A percentile compares a stretch with the other conserved stretches of the same genome.
Evolutionary conservation across 1,140 invertebrate genomes (phyloP).

Genomic region (Zophobas atratus): DNA sequence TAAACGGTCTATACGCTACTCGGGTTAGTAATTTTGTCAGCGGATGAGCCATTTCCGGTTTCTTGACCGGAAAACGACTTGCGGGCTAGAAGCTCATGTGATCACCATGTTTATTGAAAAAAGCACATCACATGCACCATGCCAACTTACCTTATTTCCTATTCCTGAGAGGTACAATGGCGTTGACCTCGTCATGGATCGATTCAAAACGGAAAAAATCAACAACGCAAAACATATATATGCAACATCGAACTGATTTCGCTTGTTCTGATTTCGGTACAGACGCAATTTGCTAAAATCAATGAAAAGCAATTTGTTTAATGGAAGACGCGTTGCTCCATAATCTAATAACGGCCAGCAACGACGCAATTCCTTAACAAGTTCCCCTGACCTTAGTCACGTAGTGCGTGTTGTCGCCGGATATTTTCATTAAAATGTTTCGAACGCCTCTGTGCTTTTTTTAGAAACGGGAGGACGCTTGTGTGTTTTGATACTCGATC

Average conservation of each 20-base stretch:
- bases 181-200: slow-evolving; percentile 9
- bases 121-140: slow-evolving; percentile 17
- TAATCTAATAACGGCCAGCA: slow-evolving; percentile 9
- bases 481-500: slow-evolving; percentile 12
- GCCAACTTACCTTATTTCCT: slow-evolving; percentile 7
- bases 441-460: slow-evolving; percentile 4
- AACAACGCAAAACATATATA: not conserved
- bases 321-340: slow-evolving; percentile 9
- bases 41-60: slow-evolving; percentile 2
- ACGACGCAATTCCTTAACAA: slow-evolving; percentile 36
- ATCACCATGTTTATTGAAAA: slow-evolving; percentile 12
- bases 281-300: slow-evolving; percentile 1
- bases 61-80: slow-evolving; percentile 4
- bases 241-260: slow-evolving; percentile 1
- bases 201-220: not conserved
- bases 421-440: slow-evolving; percentile 29
- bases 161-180: not conserved
- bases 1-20: slow-evolving; percentile 5
- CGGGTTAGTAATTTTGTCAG: slow-evolving; percentile 18
- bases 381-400: slow-evolving; percentile 28
- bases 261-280: not conserved
- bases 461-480: slow-evolving; percentile 4
- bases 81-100: slow-evolving; percentile 21
- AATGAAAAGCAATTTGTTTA: slow-evolving; percentile 32
- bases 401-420: slow-evolving; percentile 21